Conservation (phyloP, 2,113 vertebrate species). For the Muntiacus muntjak region DNA sequence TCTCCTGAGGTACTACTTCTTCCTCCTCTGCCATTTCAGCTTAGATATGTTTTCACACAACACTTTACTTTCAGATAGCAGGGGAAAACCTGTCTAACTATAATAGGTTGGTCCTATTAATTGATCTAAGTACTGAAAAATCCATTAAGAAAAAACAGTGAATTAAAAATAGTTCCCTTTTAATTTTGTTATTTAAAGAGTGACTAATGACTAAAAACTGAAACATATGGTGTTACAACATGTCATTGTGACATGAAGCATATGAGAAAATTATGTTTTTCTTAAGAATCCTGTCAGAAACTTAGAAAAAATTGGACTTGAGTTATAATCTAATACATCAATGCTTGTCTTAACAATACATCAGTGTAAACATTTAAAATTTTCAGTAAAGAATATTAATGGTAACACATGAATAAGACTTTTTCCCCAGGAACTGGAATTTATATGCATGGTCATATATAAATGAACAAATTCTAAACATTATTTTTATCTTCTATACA, state of each 20-base stretch:
- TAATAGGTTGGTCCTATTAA: background rate
- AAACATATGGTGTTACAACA: background rate
- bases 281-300: slow-evolving; percentile 9
- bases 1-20: background rate
- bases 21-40: background rate
- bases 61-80: background rate
- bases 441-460: background rate
- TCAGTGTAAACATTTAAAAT: slow-evolving; percentile 14
- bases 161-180: background rate
- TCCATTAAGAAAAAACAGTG: background rate
- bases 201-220: background rate
- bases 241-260: background rate
- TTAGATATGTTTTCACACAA: background rate
- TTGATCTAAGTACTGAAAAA: background rate
- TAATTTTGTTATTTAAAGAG: background rate
- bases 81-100: background rate
- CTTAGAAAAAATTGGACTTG: background rate
- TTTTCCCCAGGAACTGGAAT: background rate
- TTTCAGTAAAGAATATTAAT: slow-evolving; percentile 23
- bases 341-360: slow-evolving; percentile 9
- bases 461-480: background rate
- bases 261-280: background rate
- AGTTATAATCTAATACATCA: background rate
- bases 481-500: background rate
- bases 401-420: background rate